Evolutionary conservation across 2,888 invertebrate genomes (phyloP).

Genomic region (Seladonia tumulorum): DNA sequence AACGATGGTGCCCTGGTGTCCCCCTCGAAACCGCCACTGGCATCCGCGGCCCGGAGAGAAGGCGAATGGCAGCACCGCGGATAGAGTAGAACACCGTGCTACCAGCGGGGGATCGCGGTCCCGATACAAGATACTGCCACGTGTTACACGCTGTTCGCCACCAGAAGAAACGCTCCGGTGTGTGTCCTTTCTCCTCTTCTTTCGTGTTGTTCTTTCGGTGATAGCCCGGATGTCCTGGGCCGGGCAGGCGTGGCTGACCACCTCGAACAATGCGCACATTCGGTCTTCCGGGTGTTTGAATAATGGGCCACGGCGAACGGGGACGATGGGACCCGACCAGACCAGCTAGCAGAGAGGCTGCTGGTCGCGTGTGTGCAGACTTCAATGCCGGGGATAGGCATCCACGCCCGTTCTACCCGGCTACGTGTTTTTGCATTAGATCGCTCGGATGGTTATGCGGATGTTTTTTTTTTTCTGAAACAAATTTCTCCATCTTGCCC

Average conservation of each 20-base stretch:
- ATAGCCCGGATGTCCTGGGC: constrained; percentile 57
- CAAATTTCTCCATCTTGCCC: neutral
- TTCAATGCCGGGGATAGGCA: neutral
- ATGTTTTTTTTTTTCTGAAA: too few relatives aligned
- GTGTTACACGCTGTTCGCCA: constrained; percentile 84
- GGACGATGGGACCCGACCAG: constrained; percentile 19
- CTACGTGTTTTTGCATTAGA: neutral
- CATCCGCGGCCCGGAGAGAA: constrained; percentile 61
- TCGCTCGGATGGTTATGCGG: too few relatives aligned
- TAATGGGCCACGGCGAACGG: constrained; percentile 21
- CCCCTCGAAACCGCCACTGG: constrained; percentile 66
- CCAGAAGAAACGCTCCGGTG: constrained; percentile 79
- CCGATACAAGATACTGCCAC: constrained; percentile 84
- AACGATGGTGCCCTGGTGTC: constrained; percentile 56
- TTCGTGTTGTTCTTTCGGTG: constrained; percentile 48
- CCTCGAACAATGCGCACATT: constrained; percentile 54
- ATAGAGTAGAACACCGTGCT: constrained; percentile 79
- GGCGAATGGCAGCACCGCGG: constrained; percentile 71
- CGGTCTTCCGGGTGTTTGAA: constrained; percentile 57
- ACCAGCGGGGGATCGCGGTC: constrained; percentile 81
- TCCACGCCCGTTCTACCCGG: neutral
- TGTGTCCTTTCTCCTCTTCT: constrained; percentile 26
- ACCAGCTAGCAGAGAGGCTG: neutral
- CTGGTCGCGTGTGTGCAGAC: constrained; percentile 9
- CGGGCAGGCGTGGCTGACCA: constrained; percentile 24